A percentile compares a stretch with the other conserved stretches of the same genome.
phyloP scores from a whole-genome alignment of 2,888 invertebrate species.

The Dicyrtoma fusca region DNA sequence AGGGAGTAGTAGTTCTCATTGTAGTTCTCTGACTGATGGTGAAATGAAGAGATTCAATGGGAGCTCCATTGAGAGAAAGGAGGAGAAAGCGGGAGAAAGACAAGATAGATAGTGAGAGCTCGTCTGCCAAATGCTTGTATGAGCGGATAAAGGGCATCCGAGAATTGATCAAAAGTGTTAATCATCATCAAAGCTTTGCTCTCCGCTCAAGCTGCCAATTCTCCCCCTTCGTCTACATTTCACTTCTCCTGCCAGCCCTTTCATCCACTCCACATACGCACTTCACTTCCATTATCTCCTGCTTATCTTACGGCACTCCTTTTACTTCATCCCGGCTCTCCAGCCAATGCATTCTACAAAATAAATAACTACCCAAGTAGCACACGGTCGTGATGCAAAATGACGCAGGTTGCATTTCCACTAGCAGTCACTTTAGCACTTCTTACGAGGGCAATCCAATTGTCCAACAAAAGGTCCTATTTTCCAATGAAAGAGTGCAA shows the following conservation, averaged over 20 bases:
- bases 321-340: too few species aligned
- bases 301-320: too few species aligned
- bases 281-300: slow-evolving; percentile 7
- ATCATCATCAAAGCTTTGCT: slow-evolving; percentile 9
- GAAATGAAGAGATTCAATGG: slow-evolving; percentile 15
- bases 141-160: slow-evolving; percentile 8
- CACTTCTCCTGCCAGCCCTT: too few species aligned
- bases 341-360: too few species aligned
- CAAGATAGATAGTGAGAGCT: slow-evolving; percentile 1
- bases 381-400: too few species aligned
- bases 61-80: not conserved
- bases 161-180: slow-evolving; percentile 12
- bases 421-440: too few species aligned
- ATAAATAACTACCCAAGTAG: too few species aligned
- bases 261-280: too few species aligned
- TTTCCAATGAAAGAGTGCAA: too few species aligned
- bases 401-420: too few species aligned
- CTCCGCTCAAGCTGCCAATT: slow-evolving; percentile 5
- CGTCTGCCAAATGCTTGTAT: slow-evolving; percentile 5
- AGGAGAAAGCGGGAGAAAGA: not conserved
- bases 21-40: slow-evolving; percentile 5
- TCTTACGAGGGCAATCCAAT: too few species aligned
- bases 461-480: too few species aligned
- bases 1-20: not conserved
- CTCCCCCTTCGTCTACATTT: slow-evolving; percentile 1